A percentile compares a stretch with the other conserved stretches of the same genome.
Evolutionary conservation across 1,140 invertebrate species (phyloP).

Genomic region (Sarcophaga bullata): DNA sequence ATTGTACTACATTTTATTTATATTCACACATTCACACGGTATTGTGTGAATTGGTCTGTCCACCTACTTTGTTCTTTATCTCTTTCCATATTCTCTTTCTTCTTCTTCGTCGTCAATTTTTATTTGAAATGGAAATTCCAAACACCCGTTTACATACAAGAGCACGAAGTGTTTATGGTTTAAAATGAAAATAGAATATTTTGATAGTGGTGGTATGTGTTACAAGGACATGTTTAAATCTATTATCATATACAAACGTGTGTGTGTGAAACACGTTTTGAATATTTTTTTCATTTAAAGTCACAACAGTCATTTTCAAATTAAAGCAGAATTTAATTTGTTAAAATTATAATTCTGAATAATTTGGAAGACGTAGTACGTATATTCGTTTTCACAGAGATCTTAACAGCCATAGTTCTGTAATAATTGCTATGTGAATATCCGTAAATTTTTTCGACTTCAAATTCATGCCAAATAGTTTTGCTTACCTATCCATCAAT

Average conservation of each 20-base stretch:
- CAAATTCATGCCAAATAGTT: too few relatives aligned
- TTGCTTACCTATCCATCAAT: too few relatives aligned
- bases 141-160: neutral
- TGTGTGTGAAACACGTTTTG: too few relatives aligned
- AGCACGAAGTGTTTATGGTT: neutral
- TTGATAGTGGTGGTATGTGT: neutral
- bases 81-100: neutral
- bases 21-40: too few relatives aligned
- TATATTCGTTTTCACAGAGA: too few relatives aligned
- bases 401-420: too few relatives aligned
- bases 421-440: too few relatives aligned
- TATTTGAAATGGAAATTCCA: neutral
- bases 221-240: constrained; percentile 24
- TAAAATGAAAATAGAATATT: constrained; percentile 1
- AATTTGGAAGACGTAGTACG: too few relatives aligned
- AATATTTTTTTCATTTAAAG: neutral
- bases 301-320: neutral
- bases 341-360: too few relatives aligned
- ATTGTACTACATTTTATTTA: neutral
- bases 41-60: too few relatives aligned
- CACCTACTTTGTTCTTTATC: neutral
- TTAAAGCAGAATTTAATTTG: neutral
- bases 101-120: neutral
- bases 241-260: too few relatives aligned
- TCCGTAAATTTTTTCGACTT: too few relatives aligned